Evolutionary conservation across 64 coral and sea anemone genomes (phyloP).

Genomic region (Montipora efflorescens): DNA sequence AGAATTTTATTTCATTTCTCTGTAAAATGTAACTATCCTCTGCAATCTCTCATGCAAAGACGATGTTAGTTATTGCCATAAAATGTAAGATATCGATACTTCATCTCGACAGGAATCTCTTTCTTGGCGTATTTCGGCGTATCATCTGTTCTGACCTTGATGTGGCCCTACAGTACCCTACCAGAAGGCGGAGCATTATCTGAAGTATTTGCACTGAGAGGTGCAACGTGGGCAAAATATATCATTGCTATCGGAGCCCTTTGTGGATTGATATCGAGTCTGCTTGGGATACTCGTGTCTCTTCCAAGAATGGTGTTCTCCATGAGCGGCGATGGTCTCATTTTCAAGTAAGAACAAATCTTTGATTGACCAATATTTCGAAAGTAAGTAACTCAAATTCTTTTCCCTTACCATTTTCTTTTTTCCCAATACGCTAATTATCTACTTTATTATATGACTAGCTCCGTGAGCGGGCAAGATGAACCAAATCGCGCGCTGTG

Average conservation of each 20-base stretch:
- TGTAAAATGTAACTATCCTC: too few species aligned
- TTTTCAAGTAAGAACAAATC: constrained; percentile 42
- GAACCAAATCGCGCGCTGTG: too few species aligned
- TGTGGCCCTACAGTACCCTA: constrained; percentile 59
- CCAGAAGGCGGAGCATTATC: constrained; percentile 55
- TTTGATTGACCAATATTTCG: too few species aligned
- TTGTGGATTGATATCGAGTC: constrained; percentile 10
- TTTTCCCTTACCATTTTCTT: too few species aligned
- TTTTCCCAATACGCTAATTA: too few species aligned
- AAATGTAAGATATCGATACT: not conserved
- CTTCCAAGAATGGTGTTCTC: constrained; percentile 54
- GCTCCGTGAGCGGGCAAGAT: too few species aligned
- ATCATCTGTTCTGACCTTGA: constrained; percentile 46
- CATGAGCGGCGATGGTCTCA: constrained; percentile 72
- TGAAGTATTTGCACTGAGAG: constrained; percentile 28
- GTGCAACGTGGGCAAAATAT: constrained; percentile 53
- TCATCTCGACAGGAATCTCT: not conserved
- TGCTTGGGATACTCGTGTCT: constrained; percentile 15
- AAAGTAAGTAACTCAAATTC: too few species aligned
- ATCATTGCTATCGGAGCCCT: constrained; percentile 60
- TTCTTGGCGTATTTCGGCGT: constrained; percentile 65
- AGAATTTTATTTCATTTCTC: too few species aligned
- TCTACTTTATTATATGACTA: too few species aligned
- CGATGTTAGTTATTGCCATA: not conserved
- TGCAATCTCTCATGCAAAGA: too few species aligned